phyloP scores from a whole-genome alignment of 2,888 invertebrate genomes.

The Athripsodes cinereus region DNA sequence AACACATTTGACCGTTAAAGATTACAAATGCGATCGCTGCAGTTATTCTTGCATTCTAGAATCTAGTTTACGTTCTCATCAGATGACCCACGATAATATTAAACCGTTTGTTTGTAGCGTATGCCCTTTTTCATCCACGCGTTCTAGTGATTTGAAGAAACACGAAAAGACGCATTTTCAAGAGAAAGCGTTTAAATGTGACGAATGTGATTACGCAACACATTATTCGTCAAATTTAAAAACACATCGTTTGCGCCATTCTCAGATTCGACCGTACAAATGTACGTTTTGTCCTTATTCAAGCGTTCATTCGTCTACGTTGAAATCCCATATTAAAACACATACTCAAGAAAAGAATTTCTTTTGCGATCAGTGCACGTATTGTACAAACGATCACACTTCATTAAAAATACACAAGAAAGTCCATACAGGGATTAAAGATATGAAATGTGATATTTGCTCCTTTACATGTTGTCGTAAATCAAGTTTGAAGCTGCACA shows the following conservation, averaged over 20 bases:
- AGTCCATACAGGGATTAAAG: background rate
- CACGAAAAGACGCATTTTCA: background rate
- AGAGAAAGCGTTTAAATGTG: background rate
- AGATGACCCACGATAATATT: background rate
- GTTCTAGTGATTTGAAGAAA: background rate
- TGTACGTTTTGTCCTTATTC: background rate
- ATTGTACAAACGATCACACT: background rate
- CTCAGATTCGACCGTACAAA: background rate
- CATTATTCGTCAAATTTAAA: background rate
- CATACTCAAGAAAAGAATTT: constrained; percentile 2
- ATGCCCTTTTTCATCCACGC: background rate
- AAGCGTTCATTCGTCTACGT: background rate
- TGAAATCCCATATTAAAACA: background rate
- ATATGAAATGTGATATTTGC: background rate
- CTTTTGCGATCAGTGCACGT: background rate
- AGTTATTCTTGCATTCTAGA: background rate
- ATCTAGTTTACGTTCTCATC: background rate
- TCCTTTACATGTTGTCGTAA: background rate
- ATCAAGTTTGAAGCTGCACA: background rate
- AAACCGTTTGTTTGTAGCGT: background rate
- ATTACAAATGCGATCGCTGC: background rate
- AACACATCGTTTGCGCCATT: background rate
- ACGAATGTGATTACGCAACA: background rate
- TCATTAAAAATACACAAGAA: background rate
- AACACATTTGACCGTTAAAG: background rate